Evolutionary conservation across 2,113 vertebrate species (phyloP).

Genomic region (Rhinopomastus cyanomelas): DNA sequence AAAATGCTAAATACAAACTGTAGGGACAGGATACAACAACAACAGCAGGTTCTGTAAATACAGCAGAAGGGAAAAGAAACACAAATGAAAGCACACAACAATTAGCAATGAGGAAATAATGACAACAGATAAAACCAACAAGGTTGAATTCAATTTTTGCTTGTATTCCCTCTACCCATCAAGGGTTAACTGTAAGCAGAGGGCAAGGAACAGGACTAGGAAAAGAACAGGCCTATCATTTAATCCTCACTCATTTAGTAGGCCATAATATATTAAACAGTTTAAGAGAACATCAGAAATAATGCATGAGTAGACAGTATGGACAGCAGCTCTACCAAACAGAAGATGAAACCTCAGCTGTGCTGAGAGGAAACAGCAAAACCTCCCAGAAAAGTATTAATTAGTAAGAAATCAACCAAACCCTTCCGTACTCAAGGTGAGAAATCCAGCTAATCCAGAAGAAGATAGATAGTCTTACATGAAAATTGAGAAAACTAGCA

Average conservation of each 20-base stretch:
- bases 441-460: not conserved
- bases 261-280: constrained; percentile 43
- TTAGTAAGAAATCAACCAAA: not conserved
- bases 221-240: not conserved
- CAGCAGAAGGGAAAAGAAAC: not conserved
- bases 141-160: not conserved
- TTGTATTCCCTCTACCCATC: not conserved
- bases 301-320: not conserved
- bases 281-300: constrained; percentile 5
- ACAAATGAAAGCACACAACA: not conserved
- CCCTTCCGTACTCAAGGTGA: not conserved
- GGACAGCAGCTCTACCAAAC: not conserved
- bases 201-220: not conserved
- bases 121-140: not conserved
- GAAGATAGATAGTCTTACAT: not conserved
- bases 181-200: constrained; percentile 2
- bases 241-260: constrained; percentile 23
- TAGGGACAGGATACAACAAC: not conserved
- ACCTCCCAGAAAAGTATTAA: not conserved
- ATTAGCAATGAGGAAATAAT: not conserved
- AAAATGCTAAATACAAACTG: not conserved
- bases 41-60: not conserved
- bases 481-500: not conserved
- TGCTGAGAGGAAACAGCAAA: not conserved
- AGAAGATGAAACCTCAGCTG: not conserved